Conservation (phyloP, 92 coral and sea anemone species). For the Epizoanthus fatuus region DNA sequence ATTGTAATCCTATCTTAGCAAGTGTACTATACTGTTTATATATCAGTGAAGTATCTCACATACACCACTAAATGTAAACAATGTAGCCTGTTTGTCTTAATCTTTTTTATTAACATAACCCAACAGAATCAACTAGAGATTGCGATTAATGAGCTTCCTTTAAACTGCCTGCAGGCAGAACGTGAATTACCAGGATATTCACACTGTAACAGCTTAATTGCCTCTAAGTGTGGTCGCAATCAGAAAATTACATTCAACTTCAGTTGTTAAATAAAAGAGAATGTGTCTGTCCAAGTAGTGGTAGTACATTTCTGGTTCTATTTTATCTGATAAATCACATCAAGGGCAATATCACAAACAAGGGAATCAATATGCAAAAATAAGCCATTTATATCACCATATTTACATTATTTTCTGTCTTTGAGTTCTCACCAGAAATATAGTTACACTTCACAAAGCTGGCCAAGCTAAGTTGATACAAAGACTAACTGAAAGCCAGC, state of each 20-base stretch:
- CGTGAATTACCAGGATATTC: not conserved
- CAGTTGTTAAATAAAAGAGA: not conserved
- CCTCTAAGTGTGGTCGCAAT: too few relatives aligned
- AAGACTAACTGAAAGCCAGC: not conserved
- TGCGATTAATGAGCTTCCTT: not conserved
- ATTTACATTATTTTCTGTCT: not conserved
- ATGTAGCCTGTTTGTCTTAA: not conserved
- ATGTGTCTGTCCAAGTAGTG: not conserved
- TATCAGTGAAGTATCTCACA: not conserved
- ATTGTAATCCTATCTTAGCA: not conserved
- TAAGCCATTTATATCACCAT: not conserved
- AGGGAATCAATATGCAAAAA: not conserved
- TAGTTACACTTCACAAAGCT: too few relatives aligned
- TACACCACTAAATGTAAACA: not conserved
- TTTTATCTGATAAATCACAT: not conserved
- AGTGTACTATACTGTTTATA: not conserved
- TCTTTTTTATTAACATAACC: not conserved
- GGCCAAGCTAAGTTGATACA: too few relatives aligned
- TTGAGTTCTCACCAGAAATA: not conserved
- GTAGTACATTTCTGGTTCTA: not conserved
- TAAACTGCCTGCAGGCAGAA: slow-evolving; percentile 26
- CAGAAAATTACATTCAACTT: not conserved
- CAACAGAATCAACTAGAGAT: not conserved
- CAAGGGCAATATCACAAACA: not conserved
- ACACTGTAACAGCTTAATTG: not conserved